These are phyloP conservation scores for Apotomis betuletana DNA, from an alignment of 2,888 invertebrate genomes.

Conservation along the genomic window DNA sequence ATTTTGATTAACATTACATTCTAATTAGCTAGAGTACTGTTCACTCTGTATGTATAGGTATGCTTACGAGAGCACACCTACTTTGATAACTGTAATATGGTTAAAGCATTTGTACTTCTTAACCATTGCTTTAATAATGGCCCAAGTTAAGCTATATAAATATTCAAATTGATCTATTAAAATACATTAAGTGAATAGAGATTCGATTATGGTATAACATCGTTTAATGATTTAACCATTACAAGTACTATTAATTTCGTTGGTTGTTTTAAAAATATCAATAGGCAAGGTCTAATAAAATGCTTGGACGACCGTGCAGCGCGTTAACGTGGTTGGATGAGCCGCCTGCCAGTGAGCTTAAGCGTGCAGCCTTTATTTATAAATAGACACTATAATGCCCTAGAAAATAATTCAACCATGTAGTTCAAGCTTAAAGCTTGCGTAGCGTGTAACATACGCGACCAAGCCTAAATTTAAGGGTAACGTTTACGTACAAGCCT, in stretches of 20 bases:
- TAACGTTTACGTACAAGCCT: slow-evolving; percentile 11
- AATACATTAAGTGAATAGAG: too few species aligned
- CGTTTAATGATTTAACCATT: too few species aligned
- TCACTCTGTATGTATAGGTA: too few species aligned
- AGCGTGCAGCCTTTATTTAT: slow-evolving; percentile 75
- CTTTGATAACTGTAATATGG: too few species aligned
- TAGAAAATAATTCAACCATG: slow-evolving; percentile 77
- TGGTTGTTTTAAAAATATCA: slow-evolving; percentile 16
- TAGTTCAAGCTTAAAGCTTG: slow-evolving; percentile 67
- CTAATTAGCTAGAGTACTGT: too few species aligned
- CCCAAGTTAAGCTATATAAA: too few species aligned
- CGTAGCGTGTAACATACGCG: slow-evolving; percentile 72
- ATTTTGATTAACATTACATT: too few species aligned
- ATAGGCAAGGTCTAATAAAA: slow-evolving; percentile 43
- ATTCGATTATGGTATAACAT: too few species aligned
- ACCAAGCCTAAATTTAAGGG: slow-evolving; percentile 62
- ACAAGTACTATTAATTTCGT: not conserved
- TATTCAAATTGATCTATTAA: too few species aligned
- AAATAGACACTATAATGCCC: slow-evolving; percentile 75
- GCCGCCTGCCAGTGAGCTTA: slow-evolving; percentile 64
- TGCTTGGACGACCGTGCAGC: slow-evolving; percentile 63
- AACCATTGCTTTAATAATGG: too few species aligned
- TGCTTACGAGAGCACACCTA: too few species aligned
- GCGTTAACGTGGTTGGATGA: slow-evolving; percentile 55
- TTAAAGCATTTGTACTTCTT: too few species aligned